phyloP scores from a whole-genome alignment of 2,888 invertebrate species.

The Dolichomitus sp. region DNA sequence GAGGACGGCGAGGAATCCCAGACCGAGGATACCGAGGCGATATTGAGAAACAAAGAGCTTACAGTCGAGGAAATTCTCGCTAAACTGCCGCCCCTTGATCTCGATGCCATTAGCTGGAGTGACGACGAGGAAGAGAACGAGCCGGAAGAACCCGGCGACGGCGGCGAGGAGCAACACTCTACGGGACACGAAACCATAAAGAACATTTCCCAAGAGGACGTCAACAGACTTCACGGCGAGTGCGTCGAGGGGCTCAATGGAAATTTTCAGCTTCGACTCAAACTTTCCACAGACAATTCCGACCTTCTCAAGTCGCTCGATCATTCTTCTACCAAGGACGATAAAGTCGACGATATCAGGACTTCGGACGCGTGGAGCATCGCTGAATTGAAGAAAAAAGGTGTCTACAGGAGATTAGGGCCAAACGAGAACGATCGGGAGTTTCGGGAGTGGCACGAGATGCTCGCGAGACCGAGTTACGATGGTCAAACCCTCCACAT shows the following conservation, averaged over 20 bases:
- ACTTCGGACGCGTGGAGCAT: constrained; percentile 42
- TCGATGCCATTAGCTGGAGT: constrained; percentile 87
- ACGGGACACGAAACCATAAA: constrained; percentile 58
- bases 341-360: constrained; percentile 48
- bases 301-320: constrained; percentile 32
- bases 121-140: constrained; percentile 73
- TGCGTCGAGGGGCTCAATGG: constrained; percentile 83
- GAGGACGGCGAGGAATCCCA: constrained; percentile 55
- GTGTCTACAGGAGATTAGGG: constrained; percentile 73
- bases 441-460: constrained; percentile 98
- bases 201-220: constrained; percentile 77
- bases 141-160: constrained; percentile 63
- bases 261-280: constrained; percentile 82
- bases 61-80: constrained; percentile 89
- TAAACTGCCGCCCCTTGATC: constrained; percentile 90
- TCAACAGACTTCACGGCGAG: constrained; percentile 81
- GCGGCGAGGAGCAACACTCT: constrained; percentile 65
- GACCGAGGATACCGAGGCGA: constrained; percentile 70
- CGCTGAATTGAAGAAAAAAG: constrained; percentile 65
- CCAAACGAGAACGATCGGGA: constrained; percentile 84
- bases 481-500: constrained; percentile 94
- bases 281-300: not conserved
- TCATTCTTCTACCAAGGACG: constrained; percentile 49
- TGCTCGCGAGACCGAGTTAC: constrained; percentile 91
- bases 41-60: constrained; percentile 64